Percentiles rank a stretch among this genome's conserved stretches.
Evolutionary conservation across 2,888 invertebrate genomes (phyloP).

Genomic region (Artemia sinica): DNA sequence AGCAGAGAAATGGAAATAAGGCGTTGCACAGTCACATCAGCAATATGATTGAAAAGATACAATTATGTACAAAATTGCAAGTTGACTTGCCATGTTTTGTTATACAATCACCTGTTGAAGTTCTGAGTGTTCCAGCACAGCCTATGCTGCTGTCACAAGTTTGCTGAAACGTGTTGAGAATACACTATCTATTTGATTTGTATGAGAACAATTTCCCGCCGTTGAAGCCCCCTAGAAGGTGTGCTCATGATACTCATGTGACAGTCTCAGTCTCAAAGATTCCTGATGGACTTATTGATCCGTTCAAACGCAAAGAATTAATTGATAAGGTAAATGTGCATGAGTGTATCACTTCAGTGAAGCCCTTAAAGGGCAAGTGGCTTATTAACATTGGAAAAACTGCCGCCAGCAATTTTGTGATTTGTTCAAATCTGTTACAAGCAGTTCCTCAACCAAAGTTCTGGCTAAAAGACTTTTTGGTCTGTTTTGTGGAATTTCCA

Average conservation of each 20-base stretch:
- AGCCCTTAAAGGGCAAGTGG: neutral
- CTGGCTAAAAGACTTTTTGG: neutral
- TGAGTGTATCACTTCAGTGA: neutral
- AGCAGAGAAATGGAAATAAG: slow-evolving; percentile 1
- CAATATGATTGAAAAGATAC: neutral
- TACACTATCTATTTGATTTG: neutral
- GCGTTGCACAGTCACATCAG: neutral
- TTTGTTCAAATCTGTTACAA: neutral
- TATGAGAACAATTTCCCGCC: neutral
- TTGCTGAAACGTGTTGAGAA: too few species aligned
- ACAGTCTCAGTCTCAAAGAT: slow-evolving; percentile 8
- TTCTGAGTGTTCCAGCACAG: too few species aligned
- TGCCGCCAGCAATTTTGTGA: neutral
- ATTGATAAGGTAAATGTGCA: neutral
- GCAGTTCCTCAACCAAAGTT: neutral
- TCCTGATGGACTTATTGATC: slow-evolving; percentile 6
- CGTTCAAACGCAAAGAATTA: neutral
- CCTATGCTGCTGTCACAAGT: too few species aligned
- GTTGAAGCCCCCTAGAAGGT: neutral
- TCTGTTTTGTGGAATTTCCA: neutral
- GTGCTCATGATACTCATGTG: neutral
- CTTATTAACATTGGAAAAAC: neutral
- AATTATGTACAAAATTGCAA: neutral
- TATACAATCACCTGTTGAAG: too few species aligned
- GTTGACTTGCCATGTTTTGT: too few species aligned